Base-by-base conservation (phyloP, 2,797 vertebrate species). In the Macroramphosus scolopax region DNA sequence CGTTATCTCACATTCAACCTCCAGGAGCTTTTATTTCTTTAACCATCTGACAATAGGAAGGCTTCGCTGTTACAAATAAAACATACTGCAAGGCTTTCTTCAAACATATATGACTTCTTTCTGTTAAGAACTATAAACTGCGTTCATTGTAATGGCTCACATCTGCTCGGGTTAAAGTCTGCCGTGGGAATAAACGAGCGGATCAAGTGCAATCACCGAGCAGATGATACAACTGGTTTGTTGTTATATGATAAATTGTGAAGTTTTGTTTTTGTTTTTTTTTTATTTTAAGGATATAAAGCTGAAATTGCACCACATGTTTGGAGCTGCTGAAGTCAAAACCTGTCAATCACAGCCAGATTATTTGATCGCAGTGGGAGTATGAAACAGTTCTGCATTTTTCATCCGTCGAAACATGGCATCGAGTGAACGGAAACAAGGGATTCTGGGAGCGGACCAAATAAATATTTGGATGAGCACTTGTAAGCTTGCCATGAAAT, bases 111-210 rank as follows among this genome's bases (percentile, higher is more conserved):
- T 31, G 10, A 36, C n/a, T n/a, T 12, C 29, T 33, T 17, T 25
- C 11, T 51, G 25, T 31, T 16, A 33, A 60, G 6, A 62, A 62
- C 35, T 58, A 57, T 70, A 45, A 68, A 40, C 44, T 32, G 31
- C 26, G 57, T 70, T 52, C 53, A 51, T 51, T 46, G 9, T 68
- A 53, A 67, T 55, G 38, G 17, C 31, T 53, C 32, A 31, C 51
- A 72, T 60, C 36, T 68, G 64, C 45, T 5, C 25, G 39, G 22
- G 50, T 5, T 20, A 20, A 33, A 35, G 16, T 26, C 17, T 4
- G 53, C 24, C 12, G 11, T 31, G 16, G 37, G 20, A 54, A 29
- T 51, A 31, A 55, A 22, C 3, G 2, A 49, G 22, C 1, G n/a
- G 51, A 52, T 72, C 47, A 41, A 17, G 33, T 18, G 11, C 55